Conservation (phyloP, 2,888 invertebrate genomes). For the Synergus laeviventris region DNA sequence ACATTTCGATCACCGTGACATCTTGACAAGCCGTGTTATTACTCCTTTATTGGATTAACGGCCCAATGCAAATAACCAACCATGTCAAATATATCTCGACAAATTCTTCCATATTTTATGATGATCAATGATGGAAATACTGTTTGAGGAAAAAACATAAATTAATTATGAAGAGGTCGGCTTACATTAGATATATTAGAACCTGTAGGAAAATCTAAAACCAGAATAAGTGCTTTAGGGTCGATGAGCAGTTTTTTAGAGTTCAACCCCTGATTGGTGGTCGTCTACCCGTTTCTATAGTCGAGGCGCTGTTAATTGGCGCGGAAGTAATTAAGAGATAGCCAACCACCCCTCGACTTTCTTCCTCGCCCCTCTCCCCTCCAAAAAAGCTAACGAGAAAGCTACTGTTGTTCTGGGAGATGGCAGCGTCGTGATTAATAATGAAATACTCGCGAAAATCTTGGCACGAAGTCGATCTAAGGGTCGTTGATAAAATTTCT, state of each 20-base stretch:
- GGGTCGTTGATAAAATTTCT: constrained; percentile 68
- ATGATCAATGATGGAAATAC: too few relatives aligned
- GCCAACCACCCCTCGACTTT: constrained; percentile 59
- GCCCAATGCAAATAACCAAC: constrained; percentile 20
- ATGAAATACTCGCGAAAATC: constrained; percentile 70
- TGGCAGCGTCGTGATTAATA: constrained; percentile 73
- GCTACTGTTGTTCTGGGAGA: constrained; percentile 66
- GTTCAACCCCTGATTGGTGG: constrained; percentile 58
- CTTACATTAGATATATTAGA: constrained; percentile 3
- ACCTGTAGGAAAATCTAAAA: background rate
- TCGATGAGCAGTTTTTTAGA: constrained; percentile 31
- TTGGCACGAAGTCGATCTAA: constrained; percentile 62
- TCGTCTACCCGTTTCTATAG: constrained; percentile 61
- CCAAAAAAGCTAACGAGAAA: constrained; percentile 69
- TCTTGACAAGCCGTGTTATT: constrained; percentile 16
- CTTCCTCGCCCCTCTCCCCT: constrained; percentile 52
- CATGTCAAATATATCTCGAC: background rate
- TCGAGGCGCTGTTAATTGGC: constrained; percentile 72
- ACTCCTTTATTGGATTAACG: constrained; percentile 16
- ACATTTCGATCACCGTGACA: constrained; percentile 35
- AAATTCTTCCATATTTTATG: background rate
- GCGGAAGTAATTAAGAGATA: constrained; percentile 74
- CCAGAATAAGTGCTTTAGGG: constrained; percentile 39
- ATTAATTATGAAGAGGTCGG: constrained; percentile 20
- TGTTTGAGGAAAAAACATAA: background rate